Evolutionary conservation across 2,888 invertebrate species (phyloP), one percentile per base, ranked within the genome.

Genomic region (Trissolcus japonicus): DNA sequence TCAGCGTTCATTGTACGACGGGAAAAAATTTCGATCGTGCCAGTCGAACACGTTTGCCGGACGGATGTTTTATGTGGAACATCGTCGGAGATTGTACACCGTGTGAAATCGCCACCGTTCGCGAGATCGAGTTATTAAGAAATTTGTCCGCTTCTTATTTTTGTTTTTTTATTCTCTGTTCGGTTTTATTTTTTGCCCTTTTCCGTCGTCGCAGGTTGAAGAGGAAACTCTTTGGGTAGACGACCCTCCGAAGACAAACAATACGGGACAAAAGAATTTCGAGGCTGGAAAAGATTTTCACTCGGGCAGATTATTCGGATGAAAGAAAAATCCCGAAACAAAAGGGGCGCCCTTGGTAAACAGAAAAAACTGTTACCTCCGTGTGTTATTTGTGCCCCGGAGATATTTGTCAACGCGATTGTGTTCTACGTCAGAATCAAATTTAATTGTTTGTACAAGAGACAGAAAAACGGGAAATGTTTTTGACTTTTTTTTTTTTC

Each of bases 31-130:
- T 67, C 43, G 67, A 56, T 35, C 11, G 29, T 51, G 35, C 21
- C 17, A 14, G 59, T 43, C 43, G 53, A 67, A 41, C 54, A 68
- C 25, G 68, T 60, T 14, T 43, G 68, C 68, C 48, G 55, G 54
- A 68, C 68, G 68, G 68, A 68, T 68, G 60, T 60, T 68, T 48
- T 68, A 68, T 68, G 54, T 68, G 48, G 68, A 68, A 68, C 68
- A 41, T 67, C 41, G 41, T 68, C 13, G 60, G 59, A 57, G 60
- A 67, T 29, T 54, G 54, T 61, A 48, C 46, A 48, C 54, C 25
- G 50, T 51, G 66, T 57, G 66, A 67, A 67, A 67, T 66, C 65
- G 56, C 50, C 62, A 54, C 41, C 25, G 54, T 63, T 51, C 61
- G 51, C 35, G 35, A 35, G 35, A 35, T 35, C 35, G 35, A 35